Base-by-base conservation (phyloP, 2,797 vertebrate species). In the Prunella strophiata region DNA sequence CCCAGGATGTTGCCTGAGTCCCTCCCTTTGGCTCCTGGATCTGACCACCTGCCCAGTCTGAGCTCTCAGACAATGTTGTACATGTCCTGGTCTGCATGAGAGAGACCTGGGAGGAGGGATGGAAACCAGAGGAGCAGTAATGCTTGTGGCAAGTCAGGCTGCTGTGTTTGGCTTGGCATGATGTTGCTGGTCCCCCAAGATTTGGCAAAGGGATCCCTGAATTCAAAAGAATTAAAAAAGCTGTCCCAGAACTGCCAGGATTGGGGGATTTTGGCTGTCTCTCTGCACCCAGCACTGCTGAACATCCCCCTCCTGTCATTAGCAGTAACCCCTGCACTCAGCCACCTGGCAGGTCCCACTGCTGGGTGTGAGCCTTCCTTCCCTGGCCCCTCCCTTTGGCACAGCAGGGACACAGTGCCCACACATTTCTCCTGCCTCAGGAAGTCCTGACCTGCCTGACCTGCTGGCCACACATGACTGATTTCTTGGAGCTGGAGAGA, bases 391-490 rank as follows among this genome's bases (percentile, higher is more conserved):
- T 67, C 29, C 42, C 73, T 68, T 11, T 7, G n/a, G 48, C 65
- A 20, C n/a, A 57, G 85, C 32, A 59, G 40, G 2, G 7, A 70
- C 0, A 4, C 30, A 27, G 38, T 5, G 4, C 67, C 67, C 0
- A 0, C 11, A 7, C 0, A 0, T 17, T 85, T 43, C 72, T 82
- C 47, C 45, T 89, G 45, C 38, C 34, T 47, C 1, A 0, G 73
- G 11, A 77, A 23, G 8, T 7, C 57, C 22, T 71, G 79, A 42
- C 38, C 65, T 71, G n/a, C 47, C 65, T 38, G 73, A 74, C 14
- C 32, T 50, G 48, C 45, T 75, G 78, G 70, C 29, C 45, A 38
- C n/a, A 61, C 30, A 8, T 5, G 1, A 6, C 13, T 29, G n/a
- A 42, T 48, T 68, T 85, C 43, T 54, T 68, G 34, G 48, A 70